phyloP scores from a whole-genome alignment of 2,797 vertebrate species.

The Myotis pilosus region DNA sequence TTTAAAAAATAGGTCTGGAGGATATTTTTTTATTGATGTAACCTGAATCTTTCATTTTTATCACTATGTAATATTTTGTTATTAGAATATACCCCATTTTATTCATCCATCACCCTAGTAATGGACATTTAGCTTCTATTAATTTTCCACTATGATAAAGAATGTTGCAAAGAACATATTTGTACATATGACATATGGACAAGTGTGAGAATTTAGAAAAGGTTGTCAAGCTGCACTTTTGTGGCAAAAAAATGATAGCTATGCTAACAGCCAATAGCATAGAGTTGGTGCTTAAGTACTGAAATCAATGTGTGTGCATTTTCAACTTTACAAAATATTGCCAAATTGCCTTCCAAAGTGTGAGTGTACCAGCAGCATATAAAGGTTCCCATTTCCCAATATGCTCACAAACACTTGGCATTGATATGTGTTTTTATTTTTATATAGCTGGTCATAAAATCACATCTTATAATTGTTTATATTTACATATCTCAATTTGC shows the following conservation, averaged over 20 bases:
- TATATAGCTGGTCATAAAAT: neutral
- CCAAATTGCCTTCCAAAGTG: neutral
- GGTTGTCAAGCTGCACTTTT: neutral
- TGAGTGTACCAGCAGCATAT: neutral
- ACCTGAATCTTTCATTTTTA: constrained; percentile 16
- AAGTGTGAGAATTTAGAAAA: neutral
- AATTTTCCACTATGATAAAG: neutral
- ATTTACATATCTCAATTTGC: neutral
- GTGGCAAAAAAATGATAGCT: neutral
- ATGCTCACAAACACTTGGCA: neutral
- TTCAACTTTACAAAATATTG: neutral
- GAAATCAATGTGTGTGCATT: neutral
- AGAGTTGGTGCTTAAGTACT: neutral
- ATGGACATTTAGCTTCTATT: neutral
- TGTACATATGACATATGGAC: neutral
- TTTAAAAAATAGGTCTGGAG: neutral
- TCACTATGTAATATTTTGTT: neutral
- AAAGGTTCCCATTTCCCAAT: neutral
- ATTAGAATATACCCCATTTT: neutral
- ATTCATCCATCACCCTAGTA: neutral
- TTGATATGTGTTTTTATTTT: neutral
- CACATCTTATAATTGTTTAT: constrained; percentile 12
- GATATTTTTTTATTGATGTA: neutral
- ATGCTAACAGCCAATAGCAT: neutral
- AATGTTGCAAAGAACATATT: neutral